Conservation (phyloP, 2,797 vertebrate species). For the Podarcis siculus region DNA sequence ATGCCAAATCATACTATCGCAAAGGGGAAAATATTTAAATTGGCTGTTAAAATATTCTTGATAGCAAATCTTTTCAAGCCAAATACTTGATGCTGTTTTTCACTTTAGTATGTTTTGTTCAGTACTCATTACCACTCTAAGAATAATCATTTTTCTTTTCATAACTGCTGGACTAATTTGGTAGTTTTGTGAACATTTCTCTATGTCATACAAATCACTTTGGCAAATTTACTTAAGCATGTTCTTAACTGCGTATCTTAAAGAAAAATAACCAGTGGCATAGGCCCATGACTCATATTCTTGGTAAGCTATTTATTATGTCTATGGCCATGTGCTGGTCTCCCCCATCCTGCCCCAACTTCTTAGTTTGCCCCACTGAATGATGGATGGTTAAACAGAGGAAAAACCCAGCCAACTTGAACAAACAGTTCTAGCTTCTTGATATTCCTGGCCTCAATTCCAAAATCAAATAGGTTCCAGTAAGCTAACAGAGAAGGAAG, state of each 20-base stretch:
- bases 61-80: slow-evolving; percentile 59
- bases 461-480: slow-evolving; percentile 58
- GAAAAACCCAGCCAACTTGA: slow-evolving; percentile 56
- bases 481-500: slow-evolving; percentile 46
- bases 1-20: slow-evolving; percentile 69
- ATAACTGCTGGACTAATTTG: slow-evolving; percentile 19
- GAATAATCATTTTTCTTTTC: slow-evolving; percentile 33
- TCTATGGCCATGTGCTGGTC: slow-evolving; percentile 48
- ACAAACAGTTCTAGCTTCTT: slow-evolving; percentile 66
- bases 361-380: slow-evolving; percentile 57
- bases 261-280: slow-evolving; percentile 62
- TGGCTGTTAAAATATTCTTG: slow-evolving; percentile 62
- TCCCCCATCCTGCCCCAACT: slow-evolving; percentile 16
- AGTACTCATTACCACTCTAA: slow-evolving; percentile 31
- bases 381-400: slow-evolving; percentile 66
- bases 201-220: slow-evolving; percentile 56
- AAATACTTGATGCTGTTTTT: slow-evolving; percentile 53
- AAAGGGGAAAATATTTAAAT: slow-evolving; percentile 72
- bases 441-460: slow-evolving; percentile 32
- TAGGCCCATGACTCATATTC: slow-evolving; percentile 50
- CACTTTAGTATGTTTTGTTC: slow-evolving; percentile 39
- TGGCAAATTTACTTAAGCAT: slow-evolving; percentile 53
- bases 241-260: slow-evolving; percentile 45
- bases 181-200: slow-evolving; percentile 53
- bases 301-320: slow-evolving; percentile 61